Evolutionary conservation across 2,113 vertebrate species (phyloP).

Genomic region (Vulpes vulpes): DNA sequence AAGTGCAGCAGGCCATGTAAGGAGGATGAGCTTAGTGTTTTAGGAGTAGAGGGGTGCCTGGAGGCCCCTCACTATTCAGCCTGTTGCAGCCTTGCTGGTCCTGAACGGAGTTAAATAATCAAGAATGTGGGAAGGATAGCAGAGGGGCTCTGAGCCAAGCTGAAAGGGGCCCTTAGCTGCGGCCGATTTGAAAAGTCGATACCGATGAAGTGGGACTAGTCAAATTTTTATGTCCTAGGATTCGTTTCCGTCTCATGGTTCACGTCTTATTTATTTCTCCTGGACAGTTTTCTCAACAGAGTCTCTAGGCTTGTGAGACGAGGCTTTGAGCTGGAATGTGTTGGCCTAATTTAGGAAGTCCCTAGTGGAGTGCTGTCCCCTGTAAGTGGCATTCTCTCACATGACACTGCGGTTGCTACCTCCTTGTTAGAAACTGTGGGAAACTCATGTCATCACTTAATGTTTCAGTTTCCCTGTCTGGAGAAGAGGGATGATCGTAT

Average conservation of each 20-base stretch:
- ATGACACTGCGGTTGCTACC: neutral
- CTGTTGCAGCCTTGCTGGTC: neutral
- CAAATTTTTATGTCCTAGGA: neutral
- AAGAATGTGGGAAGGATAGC: neutral
- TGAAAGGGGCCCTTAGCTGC: neutral
- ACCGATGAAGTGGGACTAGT: neutral
- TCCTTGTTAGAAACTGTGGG: neutral
- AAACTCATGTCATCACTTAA: neutral
- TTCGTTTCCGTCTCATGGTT: neutral
- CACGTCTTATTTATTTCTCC: neutral
- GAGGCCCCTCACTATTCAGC: neutral
- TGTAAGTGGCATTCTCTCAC: neutral
- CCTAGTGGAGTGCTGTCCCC: neutral
- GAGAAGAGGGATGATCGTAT: neutral
- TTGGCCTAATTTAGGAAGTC: neutral
- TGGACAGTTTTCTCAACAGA: neutral
- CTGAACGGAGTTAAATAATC: neutral
- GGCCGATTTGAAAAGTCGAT: neutral
- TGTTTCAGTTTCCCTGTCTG: neutral
- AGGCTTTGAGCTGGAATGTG: neutral
- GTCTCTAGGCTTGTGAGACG: neutral
- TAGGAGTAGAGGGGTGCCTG: neutral
- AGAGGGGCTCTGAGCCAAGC: neutral
- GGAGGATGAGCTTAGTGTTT: neutral
- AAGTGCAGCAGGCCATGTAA: neutral